These are phyloP conservation scores for Chironex yamaguchii DNA, from an alignment of 30 jellyfish, hydroid and myxozoan genomes.

Conservation along the genomic window DNA sequence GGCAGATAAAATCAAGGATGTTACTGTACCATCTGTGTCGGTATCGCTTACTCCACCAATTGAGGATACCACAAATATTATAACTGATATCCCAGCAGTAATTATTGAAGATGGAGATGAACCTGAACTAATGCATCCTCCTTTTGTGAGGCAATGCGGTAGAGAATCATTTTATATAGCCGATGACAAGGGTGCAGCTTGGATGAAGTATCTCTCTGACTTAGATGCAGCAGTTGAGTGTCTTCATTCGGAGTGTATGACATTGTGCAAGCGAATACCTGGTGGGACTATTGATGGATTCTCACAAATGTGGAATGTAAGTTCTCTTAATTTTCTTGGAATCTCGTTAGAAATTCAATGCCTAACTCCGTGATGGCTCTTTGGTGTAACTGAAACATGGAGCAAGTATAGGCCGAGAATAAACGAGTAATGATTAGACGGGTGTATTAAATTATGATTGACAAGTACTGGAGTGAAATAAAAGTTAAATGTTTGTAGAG, in stretches of 20 bases:
- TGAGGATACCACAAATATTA: neutral
- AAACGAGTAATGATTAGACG: too few species aligned
- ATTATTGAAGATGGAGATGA: neutral
- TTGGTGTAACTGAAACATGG: too few species aligned
- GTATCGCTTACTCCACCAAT: neutral
- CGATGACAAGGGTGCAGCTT: constrained; percentile 60
- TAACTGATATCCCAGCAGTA: neutral
- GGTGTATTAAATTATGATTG: too few species aligned
- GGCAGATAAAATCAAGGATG: neutral
- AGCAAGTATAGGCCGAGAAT: too few species aligned
- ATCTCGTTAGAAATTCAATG: too few species aligned
- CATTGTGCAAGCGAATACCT: constrained; percentile 73
- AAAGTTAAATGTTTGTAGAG: too few species aligned
- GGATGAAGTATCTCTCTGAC: constrained; percentile 83
- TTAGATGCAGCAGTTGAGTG: constrained; percentile 76
- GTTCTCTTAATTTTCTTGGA: too few species aligned
- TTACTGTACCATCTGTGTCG: too few species aligned
- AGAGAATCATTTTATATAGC: constrained; percentile 78
- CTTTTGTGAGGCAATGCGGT: constrained; percentile 85
- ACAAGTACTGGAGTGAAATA: too few species aligned
- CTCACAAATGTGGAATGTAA: constrained; percentile 89
- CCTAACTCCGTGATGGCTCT: too few species aligned
- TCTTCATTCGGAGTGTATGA: constrained; percentile 86
- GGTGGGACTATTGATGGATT: constrained; percentile 86
- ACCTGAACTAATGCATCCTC: constrained; percentile 4